Base-by-base conservation (phyloP, 2,113 vertebrate species). In the Origma solitaria region DNA sequence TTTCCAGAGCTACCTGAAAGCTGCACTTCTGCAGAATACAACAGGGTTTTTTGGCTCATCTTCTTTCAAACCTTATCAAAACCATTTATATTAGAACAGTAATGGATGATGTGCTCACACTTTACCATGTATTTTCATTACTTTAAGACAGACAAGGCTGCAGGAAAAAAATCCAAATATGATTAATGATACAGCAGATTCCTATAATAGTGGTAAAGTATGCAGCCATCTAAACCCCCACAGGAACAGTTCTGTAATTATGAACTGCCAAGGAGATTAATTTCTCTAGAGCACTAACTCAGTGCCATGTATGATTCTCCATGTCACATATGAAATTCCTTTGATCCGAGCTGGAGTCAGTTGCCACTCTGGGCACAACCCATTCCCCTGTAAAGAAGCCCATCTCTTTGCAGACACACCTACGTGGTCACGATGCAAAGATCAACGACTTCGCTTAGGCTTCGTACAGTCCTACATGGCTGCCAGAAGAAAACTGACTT, bases 21-120 rank as follows among this genome's bases (percentile, higher is more conserved):
- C 49, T 96, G 35, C 21, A 66, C 38, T 92, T 96, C 80, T 78
- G 73, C 64, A 93, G 50, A 89, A 87, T 72, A 86, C 19, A 70
- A 50, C 37, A 77, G 73, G 80, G 88, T 61, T 40, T 57, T 97
- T 97, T 93, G 88, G 86, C 84, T 94, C 64, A 37, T 80, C 73
- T 89, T 90, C 82, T 65, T 78, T 85, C 49, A 88, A 89, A 89
- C 23, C 54, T 96, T 96, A 96, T 86, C 44, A 88, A 92, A 92
- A 91, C 58, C 20, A 95, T 95, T 96, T 95, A 66, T 80, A 89
- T 82, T 96, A 80, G 76, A 70, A 54, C 58, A 83, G n/a, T 77
- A 91, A 94, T 89, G 47, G 69, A 95, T 93, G 45, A 94, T 79
- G 78, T 84, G 31, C 24, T 92, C 62, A 54, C 78, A 73, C 79